Base-by-base conservation (phyloP, 2,797 vertebrate genomes). In the Hypotaenidia philippensis region DNA sequence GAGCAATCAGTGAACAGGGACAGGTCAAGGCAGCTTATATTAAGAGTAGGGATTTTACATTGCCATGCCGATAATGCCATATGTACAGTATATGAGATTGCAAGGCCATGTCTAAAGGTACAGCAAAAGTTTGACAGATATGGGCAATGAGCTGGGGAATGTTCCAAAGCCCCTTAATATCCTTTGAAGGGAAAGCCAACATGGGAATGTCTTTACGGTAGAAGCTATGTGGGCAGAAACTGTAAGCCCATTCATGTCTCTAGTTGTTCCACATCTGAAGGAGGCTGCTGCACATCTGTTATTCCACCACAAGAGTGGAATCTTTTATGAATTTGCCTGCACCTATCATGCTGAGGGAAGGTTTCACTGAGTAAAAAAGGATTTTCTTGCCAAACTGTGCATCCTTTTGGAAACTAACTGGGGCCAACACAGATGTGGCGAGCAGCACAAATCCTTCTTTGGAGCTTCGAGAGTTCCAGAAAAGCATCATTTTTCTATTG, bases 341-440 rank as follows among this genome's bases (percentile, higher is more conserved):
- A 91, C 89, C 92, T 96, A 83, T 87, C 76, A 71, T 34, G 69
- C 45, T 86, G 63, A 87, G 70, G 44, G 74, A 91, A 91, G 84
- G 63, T 88, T 96, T 96, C 87, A 69, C 70, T 52, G 61, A 89
- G 31, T 45, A 63, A 71, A 92, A 94, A 89, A 64, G 16, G 3
- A 34, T 52, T 83, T 83, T 81, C 76, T 95, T 94, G 87, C 96
- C 94, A 92, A 94, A 91, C 4, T 59, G 69, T 95, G 72, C 50
- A 91, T 93, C 93, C 76, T 96, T 96, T 92, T 93, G 95, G 94
- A 96, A 97, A 97, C 57, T 94, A 91, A 91, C 64, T 72, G 50
- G 7, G 47, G 91, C 96, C 95, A 96, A 92, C 65, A 69, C 94
- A 96, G 91, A 95, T 94, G 89, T 96, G 82, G 87, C 69, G 44